Evolutionary conservation across 2,888 invertebrate species (phyloP), one percentile per base, ranked within the genome.

Genomic region (Gymnoscelis rufifasciata): DNA sequence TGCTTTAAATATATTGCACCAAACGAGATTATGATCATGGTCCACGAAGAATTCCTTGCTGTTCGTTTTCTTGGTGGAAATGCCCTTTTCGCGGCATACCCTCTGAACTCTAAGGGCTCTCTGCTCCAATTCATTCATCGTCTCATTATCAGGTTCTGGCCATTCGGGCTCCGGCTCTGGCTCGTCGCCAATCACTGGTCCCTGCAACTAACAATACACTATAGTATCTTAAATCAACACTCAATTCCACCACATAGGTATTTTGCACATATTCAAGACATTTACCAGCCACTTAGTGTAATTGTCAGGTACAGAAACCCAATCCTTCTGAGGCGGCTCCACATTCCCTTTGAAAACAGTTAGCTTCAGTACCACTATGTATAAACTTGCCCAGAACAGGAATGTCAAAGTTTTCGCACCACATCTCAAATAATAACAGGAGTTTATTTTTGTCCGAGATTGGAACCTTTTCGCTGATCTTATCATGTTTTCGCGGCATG

Each of bases 1-100:
- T 26, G 93, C 93, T 83, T 93, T 93, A 68, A 93, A 93, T 56
- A 93, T 90, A 68, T 93, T 93, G 68, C 93, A 93, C 93, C 93
- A 93, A 35, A 93, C 91, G 33, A 93, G 78, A 62, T 90, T 92
- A 60, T 93, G 91, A 43, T 64, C 68, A 84, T 91, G 68, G 83
- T 91, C 93, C 50, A 93, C 91, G 67, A 93, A 93, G 73, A 93
- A 93, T 72, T 93, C 93, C 89, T 92, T 92, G 56, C 91, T 92
- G 69, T 93, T 93, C 54, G 93, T 91, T 59, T 79, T 64, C 68
- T 89, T 68, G 7, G 60, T 59, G 7, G 61, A 40, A 2, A 84
- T 62, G 19, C 62, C 61, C 43, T 82, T 70, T 40, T 72, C 74
- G n/a, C 74, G 78, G 57, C 91, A 92, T 12, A 89, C 83, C 38